Conservation (phyloP, 2,888 invertebrate species). For the Linyphia triangularis region DNA sequence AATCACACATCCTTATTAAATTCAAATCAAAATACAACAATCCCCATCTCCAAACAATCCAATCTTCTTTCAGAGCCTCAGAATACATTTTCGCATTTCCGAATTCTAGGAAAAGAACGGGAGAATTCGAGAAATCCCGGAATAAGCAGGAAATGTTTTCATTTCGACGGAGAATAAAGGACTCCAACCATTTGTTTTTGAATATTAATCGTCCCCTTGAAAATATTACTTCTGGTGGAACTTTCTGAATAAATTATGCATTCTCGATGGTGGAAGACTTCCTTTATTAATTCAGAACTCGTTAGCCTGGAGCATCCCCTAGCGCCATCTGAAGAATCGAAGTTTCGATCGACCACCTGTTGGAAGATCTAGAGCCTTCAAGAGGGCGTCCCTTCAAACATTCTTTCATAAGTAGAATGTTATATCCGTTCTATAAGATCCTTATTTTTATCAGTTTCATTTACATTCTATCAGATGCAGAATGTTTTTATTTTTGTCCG, state of each 20-base stretch:
- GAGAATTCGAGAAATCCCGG: too few relatives aligned
- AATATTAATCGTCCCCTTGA: slow-evolving; percentile 37
- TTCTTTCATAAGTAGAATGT: too few relatives aligned
- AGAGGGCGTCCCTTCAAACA: background rate
- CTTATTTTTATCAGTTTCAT: too few relatives aligned
- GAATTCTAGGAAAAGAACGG: too few relatives aligned
- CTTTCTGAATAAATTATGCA: slow-evolving; percentile 47
- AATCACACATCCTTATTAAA: too few relatives aligned
- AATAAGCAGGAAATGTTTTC: slow-evolving; percentile 6
- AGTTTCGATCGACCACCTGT: slow-evolving; percentile 56
- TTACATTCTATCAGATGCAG: too few relatives aligned
- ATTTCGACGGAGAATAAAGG: background rate
- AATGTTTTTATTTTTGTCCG: too few relatives aligned
- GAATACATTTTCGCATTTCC: too few relatives aligned
- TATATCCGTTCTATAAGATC: too few relatives aligned
- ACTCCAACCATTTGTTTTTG: slow-evolving; percentile 5
- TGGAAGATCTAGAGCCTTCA: background rate
- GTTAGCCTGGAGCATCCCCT: slow-evolving; percentile 10
- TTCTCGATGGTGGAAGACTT: slow-evolving; percentile 7
- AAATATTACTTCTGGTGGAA: background rate
- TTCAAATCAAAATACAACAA: too few relatives aligned
- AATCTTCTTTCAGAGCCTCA: too few relatives aligned
- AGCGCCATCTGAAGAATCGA: slow-evolving; percentile 31
- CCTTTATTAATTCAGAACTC: slow-evolving; percentile 51
- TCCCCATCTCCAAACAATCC: too few relatives aligned